Evolutionary conservation across 2,113 vertebrate genomes (phyloP).

Genomic region (Ciconia boyciana): DNA sequence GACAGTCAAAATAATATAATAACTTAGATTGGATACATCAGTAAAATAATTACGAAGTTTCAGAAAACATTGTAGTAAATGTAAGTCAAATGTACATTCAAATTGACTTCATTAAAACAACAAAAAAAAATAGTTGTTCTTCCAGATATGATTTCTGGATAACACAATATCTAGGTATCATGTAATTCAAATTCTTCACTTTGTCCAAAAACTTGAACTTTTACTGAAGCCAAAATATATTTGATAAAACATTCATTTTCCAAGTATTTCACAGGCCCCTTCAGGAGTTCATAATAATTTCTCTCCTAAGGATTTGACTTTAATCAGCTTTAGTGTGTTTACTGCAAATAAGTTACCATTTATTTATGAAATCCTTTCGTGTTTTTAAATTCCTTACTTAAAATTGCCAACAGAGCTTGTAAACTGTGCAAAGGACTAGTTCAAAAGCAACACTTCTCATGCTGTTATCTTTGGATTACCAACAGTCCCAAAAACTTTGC

Average conservation of each 20-base stretch:
- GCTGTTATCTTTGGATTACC: neutral
- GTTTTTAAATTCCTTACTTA: neutral
- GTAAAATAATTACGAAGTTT: neutral
- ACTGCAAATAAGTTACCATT: neutral
- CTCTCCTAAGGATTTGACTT: neutral
- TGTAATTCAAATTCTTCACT: neutral
- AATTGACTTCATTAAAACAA: neutral
- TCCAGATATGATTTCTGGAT: neutral
- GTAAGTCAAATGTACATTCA: neutral
- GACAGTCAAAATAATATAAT: neutral
- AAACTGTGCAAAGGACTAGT: neutral
- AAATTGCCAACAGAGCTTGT: neutral
- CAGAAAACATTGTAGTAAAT: conserved; percentile 1
- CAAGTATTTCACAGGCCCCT: neutral
- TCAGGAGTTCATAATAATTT: neutral
- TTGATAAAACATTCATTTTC: neutral
- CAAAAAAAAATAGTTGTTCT: neutral
- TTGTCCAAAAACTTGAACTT: neutral
- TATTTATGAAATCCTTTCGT: neutral
- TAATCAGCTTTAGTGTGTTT: neutral
- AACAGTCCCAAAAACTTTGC: neutral
- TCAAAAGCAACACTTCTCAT: neutral
- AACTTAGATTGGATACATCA: neutral
- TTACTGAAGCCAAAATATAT: neutral
- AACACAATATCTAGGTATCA: neutral